These are phyloP conservation scores for Saccostrea glomerata DNA, from an alignment of 1,140 invertebrate genomes.

Conservation along the genomic window DNA sequence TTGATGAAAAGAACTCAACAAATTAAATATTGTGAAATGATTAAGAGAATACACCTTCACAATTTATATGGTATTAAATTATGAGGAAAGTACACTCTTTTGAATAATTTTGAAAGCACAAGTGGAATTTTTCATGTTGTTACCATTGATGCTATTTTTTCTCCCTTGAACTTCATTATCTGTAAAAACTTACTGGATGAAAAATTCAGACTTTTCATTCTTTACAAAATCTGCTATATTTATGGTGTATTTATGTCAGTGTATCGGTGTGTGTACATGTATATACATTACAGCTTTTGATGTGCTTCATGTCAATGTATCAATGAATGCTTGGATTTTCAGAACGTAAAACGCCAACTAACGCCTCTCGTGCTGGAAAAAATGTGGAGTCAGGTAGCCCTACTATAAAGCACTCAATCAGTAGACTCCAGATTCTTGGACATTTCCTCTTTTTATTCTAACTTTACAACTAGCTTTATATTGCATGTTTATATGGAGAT, in stretches of 20 bases:
- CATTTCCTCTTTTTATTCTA: not conserved
- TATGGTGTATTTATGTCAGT: not conserved
- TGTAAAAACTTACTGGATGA: not conserved
- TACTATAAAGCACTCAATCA: not conserved
- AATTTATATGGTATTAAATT: no score
- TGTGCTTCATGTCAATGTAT: slow-evolving; percentile 13
- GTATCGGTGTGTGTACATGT: not conserved
- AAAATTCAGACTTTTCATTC: not conserved
- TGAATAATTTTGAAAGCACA: no score
- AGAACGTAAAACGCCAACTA: slow-evolving; percentile 25
- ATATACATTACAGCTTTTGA: not conserved
- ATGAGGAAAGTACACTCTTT: no score
- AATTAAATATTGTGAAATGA: no score
- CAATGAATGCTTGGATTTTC: slow-evolving; percentile 31
- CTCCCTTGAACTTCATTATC: no score
- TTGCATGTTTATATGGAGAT: no score
- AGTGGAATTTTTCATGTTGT: no score
- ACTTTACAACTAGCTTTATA: not conserved
- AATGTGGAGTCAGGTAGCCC: slow-evolving; percentile 18
- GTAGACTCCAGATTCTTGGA: slow-evolving; percentile 7
- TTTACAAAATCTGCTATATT: not conserved
- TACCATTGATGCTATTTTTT: no score
- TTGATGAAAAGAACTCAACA: no score
- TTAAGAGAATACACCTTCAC: no score
- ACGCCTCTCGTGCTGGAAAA: slow-evolving; percentile 24